Conservation (phyloP, 1,140 invertebrate genomes). For the Heliconius himera region DNA sequence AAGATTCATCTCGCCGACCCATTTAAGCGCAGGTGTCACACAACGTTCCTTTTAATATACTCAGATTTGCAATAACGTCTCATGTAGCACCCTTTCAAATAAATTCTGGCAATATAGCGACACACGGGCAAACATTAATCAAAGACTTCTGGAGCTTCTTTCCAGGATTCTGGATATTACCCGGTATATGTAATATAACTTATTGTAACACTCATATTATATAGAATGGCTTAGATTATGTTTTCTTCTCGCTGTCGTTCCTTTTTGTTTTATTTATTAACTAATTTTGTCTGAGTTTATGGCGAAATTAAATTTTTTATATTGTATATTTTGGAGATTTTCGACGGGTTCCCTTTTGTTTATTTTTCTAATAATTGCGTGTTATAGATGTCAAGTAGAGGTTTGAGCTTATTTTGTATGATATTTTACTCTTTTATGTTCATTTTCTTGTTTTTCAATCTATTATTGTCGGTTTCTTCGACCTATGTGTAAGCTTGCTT, state of each 20-base stretch:
- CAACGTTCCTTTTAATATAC: conserved; percentile 73
- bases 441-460: no score
- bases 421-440: no score
- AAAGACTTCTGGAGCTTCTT: conserved; percentile 61
- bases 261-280: conserved; percentile 31
- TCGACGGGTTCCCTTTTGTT: not conserved
- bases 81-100: conserved; percentile 59
- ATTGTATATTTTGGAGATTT: not conserved
- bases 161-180: conserved; percentile 61
- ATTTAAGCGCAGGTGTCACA: conserved; percentile 56
- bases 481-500: no score
- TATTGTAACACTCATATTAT: conserved; percentile 66
- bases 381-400: no score
- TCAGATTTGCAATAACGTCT: conserved; percentile 75
- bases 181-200: conserved; percentile 59
- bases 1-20: conserved; percentile 38
- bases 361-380: no score
- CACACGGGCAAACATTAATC: conserved; percentile 72
- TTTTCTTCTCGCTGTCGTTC: conserved; percentile 50
- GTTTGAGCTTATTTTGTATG: no score
- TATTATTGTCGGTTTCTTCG: no score
- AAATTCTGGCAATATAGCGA: conserved; percentile 70
- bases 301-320: conserved; percentile 13
- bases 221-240: conserved; percentile 51
- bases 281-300: conserved; percentile 36